Percentiles rank a stretch among this genome's conserved stretches.
Evolutionary conservation across 30 jellyfish, hydroid and myxozoan genomes (phyloP).

Genomic region (Pseudorhiza aurosa): DNA sequence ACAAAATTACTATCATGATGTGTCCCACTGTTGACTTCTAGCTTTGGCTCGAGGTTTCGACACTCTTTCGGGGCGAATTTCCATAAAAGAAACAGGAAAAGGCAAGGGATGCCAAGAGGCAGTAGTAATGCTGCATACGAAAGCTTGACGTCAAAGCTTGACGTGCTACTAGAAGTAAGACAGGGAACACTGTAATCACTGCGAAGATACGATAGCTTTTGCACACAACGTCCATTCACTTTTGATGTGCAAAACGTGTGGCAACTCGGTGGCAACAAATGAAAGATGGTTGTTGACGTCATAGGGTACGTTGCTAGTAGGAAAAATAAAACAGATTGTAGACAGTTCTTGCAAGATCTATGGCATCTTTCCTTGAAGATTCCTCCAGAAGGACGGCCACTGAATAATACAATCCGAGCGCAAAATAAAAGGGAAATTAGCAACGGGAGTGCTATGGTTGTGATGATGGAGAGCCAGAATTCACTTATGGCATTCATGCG

Average conservation of each 20-base stretch:
- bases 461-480: conserved; percentile 23
- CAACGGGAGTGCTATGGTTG: conserved; percentile 26
- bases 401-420: not conserved
- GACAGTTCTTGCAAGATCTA: not conserved
- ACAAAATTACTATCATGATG: not conserved
- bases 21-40: not conserved
- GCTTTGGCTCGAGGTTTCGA: not conserved
- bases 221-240: not conserved
- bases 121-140: conserved; percentile 17
- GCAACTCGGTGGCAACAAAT: conserved; percentile 30
- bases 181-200: conserved; percentile 39
- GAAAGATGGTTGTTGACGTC: conserved; percentile 17
- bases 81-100: conserved; percentile 20
- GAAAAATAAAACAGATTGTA: not conserved
- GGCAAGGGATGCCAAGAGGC: conserved; percentile 39
- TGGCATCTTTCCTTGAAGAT: not conserved
- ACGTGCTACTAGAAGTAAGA: not conserved
- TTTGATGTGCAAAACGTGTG: conserved; percentile 1
- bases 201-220: conserved; percentile 14
- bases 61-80: not conserved
- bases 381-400: too few species aligned
- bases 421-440: not conserved
- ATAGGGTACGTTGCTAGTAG: conserved; percentile 34
- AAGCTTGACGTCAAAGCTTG: not conserved
- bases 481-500: conserved; percentile 23